A percentile compares a stretch with the other conserved stretches of the same genome.
phyloP scores from a whole-genome alignment of 2,888 invertebrate genomes.

The Melinopterus prodromus region DNA sequence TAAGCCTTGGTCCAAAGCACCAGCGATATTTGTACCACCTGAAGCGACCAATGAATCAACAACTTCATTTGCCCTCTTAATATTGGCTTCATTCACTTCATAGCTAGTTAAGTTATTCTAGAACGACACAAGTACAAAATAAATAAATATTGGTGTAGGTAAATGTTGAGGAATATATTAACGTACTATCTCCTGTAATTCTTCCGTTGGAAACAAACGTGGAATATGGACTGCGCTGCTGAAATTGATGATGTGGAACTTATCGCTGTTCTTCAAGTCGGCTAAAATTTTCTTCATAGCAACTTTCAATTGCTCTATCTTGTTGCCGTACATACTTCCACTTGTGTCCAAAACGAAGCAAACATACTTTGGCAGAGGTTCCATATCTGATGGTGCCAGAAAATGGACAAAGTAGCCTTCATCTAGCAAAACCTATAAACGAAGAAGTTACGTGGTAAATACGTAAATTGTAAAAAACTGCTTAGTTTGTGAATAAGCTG shows the following conservation, averaged over 20 bases:
- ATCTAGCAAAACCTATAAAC: slow-evolving; percentile 65
- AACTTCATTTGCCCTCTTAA: slow-evolving; percentile 67
- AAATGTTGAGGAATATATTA: neutral
- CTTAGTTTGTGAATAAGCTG: no score
- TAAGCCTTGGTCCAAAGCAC: slow-evolving; percentile 67
- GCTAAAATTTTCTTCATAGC: slow-evolving; percentile 75
- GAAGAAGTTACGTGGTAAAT: no score
- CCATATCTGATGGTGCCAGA: slow-evolving; percentile 70
- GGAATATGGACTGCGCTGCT: slow-evolving; percentile 58
- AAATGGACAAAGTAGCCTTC: slow-evolving; percentile 81
- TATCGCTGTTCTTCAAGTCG: slow-evolving; percentile 69
- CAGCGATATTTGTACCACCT: slow-evolving; percentile 75
- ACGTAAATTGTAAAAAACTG: no score
- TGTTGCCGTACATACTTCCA: slow-evolving; percentile 76
- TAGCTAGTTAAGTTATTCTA: slow-evolving; percentile 55
- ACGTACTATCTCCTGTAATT: neutral
- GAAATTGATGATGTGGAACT: slow-evolving; percentile 75
- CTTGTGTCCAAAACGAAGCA: slow-evolving; percentile 81
- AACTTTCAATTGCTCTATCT: slow-evolving; percentile 70
- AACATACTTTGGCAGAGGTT: slow-evolving; percentile 70
- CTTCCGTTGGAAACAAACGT: neutral
- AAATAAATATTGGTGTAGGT: neutral
- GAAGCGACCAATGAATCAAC: slow-evolving; percentile 64
- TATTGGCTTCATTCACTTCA: slow-evolving; percentile 64
- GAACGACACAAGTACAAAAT: neutral